A percentile compares a stretch with the other conserved stretches of the same genome.
phyloP scores from a whole-genome alignment of 1,140 invertebrate species.

The Papilio helenus region DNA sequence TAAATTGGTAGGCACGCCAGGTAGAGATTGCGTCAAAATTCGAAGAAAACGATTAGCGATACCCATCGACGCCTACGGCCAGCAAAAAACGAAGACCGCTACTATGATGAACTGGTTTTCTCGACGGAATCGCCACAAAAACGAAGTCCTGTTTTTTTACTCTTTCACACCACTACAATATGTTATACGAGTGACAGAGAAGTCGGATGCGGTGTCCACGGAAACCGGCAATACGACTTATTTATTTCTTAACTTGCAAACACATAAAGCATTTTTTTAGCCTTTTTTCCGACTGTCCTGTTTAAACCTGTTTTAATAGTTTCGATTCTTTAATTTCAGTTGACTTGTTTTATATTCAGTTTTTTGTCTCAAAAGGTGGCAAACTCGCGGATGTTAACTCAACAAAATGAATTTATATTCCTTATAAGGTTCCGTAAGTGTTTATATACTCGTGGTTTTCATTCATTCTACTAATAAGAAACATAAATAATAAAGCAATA shows the following conservation, averaged over 20 bases:
- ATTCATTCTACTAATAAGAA: background rate
- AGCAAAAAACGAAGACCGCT: conserved; percentile 58
- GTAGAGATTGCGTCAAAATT: conserved; percentile 49
- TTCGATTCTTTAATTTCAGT: background rate
- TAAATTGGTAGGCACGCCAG: conserved; percentile 34
- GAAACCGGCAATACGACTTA: conserved; percentile 64
- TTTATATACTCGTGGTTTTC: background rate
- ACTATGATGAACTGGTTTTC: conserved; percentile 74
- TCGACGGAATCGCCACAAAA: conserved; percentile 49
- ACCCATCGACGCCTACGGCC: conserved; percentile 64
- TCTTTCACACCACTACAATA: conserved; percentile 4
- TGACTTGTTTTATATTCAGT: background rate
- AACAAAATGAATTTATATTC: background rate
- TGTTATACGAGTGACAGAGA: conserved; percentile 39
- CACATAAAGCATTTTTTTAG: conserved; percentile 69
- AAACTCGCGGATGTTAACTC: background rate
- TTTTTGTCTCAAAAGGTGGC: background rate
- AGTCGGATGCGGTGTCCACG: conserved; percentile 37
- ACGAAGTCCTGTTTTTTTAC: conserved; percentile 41
- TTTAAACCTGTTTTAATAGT: conserved; percentile 18
- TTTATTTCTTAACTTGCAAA: conserved; percentile 78
- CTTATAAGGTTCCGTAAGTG: background rate
- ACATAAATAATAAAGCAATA: conserved; percentile 42
- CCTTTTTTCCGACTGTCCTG: conserved; percentile 1
- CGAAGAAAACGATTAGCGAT: conserved; percentile 56